Conservation (phyloP, 1,140 invertebrate species). For the Ceratina japonica region DNA sequence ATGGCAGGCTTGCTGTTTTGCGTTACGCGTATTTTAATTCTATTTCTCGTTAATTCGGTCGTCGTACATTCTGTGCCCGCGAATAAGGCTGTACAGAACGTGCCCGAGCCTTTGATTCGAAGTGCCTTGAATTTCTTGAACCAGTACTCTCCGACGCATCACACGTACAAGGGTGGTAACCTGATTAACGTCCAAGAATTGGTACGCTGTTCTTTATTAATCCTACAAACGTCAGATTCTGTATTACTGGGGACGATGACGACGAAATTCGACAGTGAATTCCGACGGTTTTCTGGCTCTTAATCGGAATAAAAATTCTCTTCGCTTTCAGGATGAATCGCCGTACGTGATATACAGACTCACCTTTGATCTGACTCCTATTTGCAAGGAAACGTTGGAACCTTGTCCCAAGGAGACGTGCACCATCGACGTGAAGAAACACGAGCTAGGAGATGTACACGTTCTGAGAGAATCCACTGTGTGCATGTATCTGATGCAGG, state of each 20-base stretch:
- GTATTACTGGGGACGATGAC: not conserved
- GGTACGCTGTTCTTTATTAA: constrained; percentile 56
- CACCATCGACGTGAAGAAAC: constrained; percentile 69
- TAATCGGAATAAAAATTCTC: not conserved
- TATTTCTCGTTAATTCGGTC: constrained; percentile 19
- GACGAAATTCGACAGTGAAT: not conserved
- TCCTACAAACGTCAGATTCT: not conserved
- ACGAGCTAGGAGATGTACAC: constrained; percentile 62
- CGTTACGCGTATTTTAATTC: constrained; percentile 5
- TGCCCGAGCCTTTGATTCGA: constrained; percentile 58
- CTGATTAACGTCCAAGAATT: constrained; percentile 70
- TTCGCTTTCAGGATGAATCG: constrained; percentile 65
- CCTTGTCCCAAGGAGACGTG: constrained; percentile 71
- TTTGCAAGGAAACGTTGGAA: constrained; percentile 58
- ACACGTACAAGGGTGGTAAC: constrained; percentile 68
- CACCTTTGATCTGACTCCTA: constrained; percentile 68
- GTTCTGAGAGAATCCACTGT: constrained; percentile 67
- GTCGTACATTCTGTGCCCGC: constrained; percentile 38
- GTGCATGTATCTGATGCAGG: constrained; percentile 65
- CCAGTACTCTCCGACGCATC: constrained; percentile 65
- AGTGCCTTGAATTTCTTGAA: constrained; percentile 69
- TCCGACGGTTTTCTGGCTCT: no score
- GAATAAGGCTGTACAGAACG: constrained; percentile 55
- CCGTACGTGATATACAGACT: constrained; percentile 69
- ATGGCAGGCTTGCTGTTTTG: constrained; percentile 51